phyloP scores from a whole-genome alignment of 2,797 vertebrate species.

The Phoxinus dragarum region DNA sequence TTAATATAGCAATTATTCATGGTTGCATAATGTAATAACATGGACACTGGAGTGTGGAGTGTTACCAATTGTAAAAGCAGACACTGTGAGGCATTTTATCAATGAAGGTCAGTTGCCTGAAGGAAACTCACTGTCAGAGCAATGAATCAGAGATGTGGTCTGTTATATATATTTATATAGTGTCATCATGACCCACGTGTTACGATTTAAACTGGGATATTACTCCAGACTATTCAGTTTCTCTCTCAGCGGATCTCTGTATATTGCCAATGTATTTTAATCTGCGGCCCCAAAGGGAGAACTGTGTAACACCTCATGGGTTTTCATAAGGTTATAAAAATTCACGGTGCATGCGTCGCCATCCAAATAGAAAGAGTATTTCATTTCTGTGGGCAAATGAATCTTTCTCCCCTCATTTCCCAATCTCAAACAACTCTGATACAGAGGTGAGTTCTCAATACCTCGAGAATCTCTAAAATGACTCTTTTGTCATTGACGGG shows the following conservation, averaged over 20 bases:
- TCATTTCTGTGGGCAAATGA: conserved; percentile 45
- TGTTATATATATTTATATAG: conserved; percentile 27
- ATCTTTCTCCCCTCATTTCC: conserved; percentile 41
- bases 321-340: conserved; percentile 57
- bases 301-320: conserved; percentile 48
- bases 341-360: conserved; percentile 41
- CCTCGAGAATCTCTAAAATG: background rate
- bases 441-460: conserved; percentile 27
- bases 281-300: conserved; percentile 44
- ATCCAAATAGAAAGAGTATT: conserved; percentile 47
- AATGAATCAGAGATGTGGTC: conserved; percentile 35
- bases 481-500: conserved; percentile 35
- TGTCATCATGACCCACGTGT: conserved; percentile 33
- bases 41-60: background rate
- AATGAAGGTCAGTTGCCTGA: conserved; percentile 33
- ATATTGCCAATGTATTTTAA: conserved; percentile 49
- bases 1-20: background rate
- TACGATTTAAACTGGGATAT: conserved; percentile 44
- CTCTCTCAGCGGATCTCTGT: conserved; percentile 13
- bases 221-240: conserved; percentile 36
- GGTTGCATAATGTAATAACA: background rate
- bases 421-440: conserved; percentile 36
- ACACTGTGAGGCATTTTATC: background rate
- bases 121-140: conserved; percentile 24
- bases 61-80: conserved; percentile 10